These are phyloP conservation scores for Drosophila phalerata DNA, from an alignment of 2,888 invertebrate genomes.

Conservation along the genomic window DNA sequence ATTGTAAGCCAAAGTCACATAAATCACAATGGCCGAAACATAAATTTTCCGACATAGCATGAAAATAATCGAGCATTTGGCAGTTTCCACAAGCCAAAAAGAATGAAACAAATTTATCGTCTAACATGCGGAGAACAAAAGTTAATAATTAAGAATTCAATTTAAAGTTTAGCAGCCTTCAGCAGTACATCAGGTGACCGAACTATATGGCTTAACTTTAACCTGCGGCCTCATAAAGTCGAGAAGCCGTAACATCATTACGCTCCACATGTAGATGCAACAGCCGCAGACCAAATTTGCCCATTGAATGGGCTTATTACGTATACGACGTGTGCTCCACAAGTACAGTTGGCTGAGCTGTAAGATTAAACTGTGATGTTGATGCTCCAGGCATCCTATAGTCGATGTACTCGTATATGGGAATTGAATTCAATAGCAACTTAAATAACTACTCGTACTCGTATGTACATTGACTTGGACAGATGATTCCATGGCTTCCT, in stretches of 20 bases:
- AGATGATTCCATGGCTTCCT: no score
- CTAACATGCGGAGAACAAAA: constrained; percentile 24
- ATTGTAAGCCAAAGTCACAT: constrained; percentile 42
- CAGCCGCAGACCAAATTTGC: background rate
- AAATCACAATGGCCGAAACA: constrained; percentile 50
- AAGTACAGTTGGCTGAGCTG: background rate
- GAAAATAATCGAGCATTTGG: constrained; percentile 34
- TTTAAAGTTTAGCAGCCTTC: constrained; percentile 43
- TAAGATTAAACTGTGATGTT: background rate
- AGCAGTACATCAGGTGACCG: background rate
- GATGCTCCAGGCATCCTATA: background rate
- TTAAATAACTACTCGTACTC: background rate
- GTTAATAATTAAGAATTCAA: constrained; percentile 52
- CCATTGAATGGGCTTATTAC: background rate
- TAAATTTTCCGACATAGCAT: constrained; percentile 43
- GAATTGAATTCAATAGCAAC: background rate
- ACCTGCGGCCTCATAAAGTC: constrained; percentile 3
- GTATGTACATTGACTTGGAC: no score
- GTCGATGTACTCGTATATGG: background rate
- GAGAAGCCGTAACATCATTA: constrained; percentile 56
- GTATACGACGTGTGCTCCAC: constrained; percentile 3
- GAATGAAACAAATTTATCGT: constrained; percentile 25
- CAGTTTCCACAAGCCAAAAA: constrained; percentile 28
- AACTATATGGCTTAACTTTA: background rate
- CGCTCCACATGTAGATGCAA: constrained; percentile 19